Conservation (phyloP, 2,113 vertebrate species). For the Sigmodon hispidus region DNA sequence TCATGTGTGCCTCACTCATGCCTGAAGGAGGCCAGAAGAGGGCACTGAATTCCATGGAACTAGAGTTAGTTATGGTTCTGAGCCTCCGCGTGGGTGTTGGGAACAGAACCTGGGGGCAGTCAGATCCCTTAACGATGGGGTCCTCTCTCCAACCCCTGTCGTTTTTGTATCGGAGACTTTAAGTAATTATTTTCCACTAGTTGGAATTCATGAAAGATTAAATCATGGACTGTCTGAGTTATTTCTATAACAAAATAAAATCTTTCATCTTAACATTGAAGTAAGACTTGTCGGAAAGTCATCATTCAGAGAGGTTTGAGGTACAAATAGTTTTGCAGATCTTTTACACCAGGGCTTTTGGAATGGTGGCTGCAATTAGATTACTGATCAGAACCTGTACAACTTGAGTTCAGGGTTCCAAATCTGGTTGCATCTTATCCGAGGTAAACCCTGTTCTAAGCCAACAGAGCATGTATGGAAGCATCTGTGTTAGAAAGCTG, state of each 20-base stretch:
- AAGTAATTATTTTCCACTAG: slow-evolving; percentile 6
- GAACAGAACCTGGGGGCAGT: background rate
- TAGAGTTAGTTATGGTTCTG: background rate
- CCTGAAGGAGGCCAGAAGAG: background rate
- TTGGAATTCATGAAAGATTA: slow-evolving; percentile 42
- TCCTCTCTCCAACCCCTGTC: background rate
- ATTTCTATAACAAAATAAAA: slow-evolving; percentile 45
- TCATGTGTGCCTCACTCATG: background rate
- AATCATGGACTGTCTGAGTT: slow-evolving; percentile 15
- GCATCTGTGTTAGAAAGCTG: background rate
- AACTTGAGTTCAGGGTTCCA: slow-evolving; percentile 32
- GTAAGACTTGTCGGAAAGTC: background rate
- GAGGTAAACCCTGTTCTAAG: background rate
- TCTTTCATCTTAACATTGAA: background rate
- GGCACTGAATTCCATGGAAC: background rate
- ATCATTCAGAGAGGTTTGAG: background rate
- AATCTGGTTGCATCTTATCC: slow-evolving; percentile 2
- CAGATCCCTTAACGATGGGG: background rate
- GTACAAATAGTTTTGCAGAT: background rate
- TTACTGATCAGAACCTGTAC: background rate
- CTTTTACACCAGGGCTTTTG: background rate
- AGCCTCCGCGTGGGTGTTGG: background rate
- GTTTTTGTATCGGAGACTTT: background rate
- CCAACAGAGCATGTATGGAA: background rate
- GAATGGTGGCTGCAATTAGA: slow-evolving; percentile 19